A percentile compares a stretch with the other conserved stretches of the same genome.
These are phyloP conservation scores for Drosophila testacea DNA, from an alignment of 2,888 invertebrate genomes.

Conservation along the genomic window DNA sequence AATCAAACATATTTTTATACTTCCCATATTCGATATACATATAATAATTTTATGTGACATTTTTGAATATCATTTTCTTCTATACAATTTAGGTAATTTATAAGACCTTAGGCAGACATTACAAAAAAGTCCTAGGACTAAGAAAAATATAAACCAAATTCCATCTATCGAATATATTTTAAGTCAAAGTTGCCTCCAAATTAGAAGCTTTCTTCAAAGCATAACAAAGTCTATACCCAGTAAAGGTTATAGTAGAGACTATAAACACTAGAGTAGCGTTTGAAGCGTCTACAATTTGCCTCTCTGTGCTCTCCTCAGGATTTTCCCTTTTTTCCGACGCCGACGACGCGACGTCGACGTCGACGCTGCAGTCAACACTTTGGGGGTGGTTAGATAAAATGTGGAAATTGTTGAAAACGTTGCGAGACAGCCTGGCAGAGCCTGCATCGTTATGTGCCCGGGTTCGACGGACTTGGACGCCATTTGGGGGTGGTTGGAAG, in stretches of 20 bases:
- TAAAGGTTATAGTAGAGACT: slow-evolving; percentile 5
- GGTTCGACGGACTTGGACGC: slow-evolving; percentile 78
- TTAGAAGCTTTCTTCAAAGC: not conserved
- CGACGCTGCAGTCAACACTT: slow-evolving; percentile 71
- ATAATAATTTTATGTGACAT: too few species aligned
- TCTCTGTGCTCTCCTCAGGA: slow-evolving; percentile 44
- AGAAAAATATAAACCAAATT: too few species aligned
- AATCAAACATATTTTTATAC: too few species aligned
- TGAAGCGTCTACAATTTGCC: slow-evolving; percentile 43
- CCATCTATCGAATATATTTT: not conserved
- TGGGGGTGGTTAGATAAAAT: slow-evolving; percentile 80
- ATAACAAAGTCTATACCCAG: not conserved
- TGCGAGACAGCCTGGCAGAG: slow-evolving; percentile 59
- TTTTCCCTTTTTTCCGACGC: slow-evolving; percentile 63
- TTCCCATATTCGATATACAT: too few species aligned
- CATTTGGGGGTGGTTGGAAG: slow-evolving; percentile 74
- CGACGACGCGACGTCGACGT: slow-evolving; percentile 33
- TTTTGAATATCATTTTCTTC: too few species aligned
- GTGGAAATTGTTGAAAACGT: slow-evolving; percentile 81
- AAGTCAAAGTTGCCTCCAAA: not conserved
- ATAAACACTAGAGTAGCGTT: slow-evolving; percentile 53
- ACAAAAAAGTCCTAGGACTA: too few species aligned
- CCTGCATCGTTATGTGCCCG: slow-evolving; percentile 79
- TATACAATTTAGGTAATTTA: too few species aligned
- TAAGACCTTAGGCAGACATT: too few species aligned